Conservation (phyloP, 1,140 invertebrate genomes). For the Lordiphosa mommai region DNA sequence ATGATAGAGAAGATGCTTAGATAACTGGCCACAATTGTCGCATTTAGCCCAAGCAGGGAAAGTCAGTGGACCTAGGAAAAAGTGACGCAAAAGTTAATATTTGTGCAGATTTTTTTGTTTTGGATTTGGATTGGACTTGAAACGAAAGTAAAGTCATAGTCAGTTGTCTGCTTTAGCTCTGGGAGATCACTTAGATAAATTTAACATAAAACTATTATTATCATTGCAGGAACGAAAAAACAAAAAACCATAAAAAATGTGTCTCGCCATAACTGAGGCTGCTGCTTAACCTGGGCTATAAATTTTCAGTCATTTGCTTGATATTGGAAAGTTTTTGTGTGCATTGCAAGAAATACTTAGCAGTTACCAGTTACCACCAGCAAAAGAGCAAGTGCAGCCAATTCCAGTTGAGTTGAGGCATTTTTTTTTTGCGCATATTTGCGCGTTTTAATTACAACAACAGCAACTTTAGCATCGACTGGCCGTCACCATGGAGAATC, state of each 20-base stretch:
- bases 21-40: slow-evolving; percentile 54
- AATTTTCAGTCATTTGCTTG: slow-evolving; percentile 26
- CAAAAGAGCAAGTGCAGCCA: slow-evolving; percentile 25
- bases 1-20: slow-evolving; percentile 50
- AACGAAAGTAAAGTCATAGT: slow-evolving; percentile 10
- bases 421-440: slow-evolving; percentile 55
- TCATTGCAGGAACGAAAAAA: neutral
- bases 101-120: slow-evolving; percentile 26
- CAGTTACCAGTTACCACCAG: slow-evolving; percentile 6
- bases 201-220: neutral
- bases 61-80: slow-evolving; percentile 15
- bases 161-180: neutral
- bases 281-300: slow-evolving; percentile 38
- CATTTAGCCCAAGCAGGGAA: slow-evolving; percentile 37
- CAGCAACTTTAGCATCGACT: slow-evolving; percentile 30
- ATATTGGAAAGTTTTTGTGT: slow-evolving; percentile 45
- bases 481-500: slow-evolving; percentile 73
- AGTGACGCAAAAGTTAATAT: slow-evolving; percentile 36
- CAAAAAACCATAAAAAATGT: too few species aligned
- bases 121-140: slow-evolving; percentile 1
- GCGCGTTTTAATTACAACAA: slow-evolving; percentile 57
- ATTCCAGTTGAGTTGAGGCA: slow-evolving; percentile 13
- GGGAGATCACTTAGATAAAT: slow-evolving; percentile 8
- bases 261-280: neutral
- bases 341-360: slow-evolving; percentile 32